A percentile compares a stretch with the other conserved stretches of the same genome.
These are phyloP conservation scores for Phasia obesa DNA, from an alignment of 2,888 invertebrate species.

Conservation along the genomic window DNA sequence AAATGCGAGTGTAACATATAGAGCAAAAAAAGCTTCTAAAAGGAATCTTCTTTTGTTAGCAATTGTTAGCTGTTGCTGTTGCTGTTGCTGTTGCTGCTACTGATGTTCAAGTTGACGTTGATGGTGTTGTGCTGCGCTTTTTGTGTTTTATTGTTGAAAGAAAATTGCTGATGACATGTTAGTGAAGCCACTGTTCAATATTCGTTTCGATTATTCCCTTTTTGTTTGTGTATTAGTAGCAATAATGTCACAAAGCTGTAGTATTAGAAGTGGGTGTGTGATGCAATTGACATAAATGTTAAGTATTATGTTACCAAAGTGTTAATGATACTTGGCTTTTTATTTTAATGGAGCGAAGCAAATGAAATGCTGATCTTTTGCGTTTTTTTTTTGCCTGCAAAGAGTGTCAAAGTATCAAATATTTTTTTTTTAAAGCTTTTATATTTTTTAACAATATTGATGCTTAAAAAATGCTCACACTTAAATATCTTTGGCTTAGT, in stretches of 20 bases:
- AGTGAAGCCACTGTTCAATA: conserved; percentile 32
- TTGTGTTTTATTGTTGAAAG: conserved; percentile 40
- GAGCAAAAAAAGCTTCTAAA: conserved; percentile 46
- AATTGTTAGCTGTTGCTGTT: conserved; percentile 42
- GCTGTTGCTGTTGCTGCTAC: conserved; percentile 1
- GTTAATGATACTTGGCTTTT: conserved; percentile 59
- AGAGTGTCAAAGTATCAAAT: conserved; percentile 54
- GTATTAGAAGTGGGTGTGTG: conserved; percentile 41
- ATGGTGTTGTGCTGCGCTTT: conserved; percentile 18
- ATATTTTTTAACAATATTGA: background rate
- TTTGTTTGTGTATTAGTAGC: conserved; percentile 29
- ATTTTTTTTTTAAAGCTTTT: background rate
- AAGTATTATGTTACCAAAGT: conserved; percentile 66
- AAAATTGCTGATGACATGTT: conserved; percentile 65
- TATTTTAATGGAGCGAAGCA: background rate
- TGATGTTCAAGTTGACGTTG: conserved; percentile 3
- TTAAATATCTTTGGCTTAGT: no score
- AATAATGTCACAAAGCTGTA: conserved; percentile 34
- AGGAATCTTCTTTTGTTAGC: conserved; percentile 28
- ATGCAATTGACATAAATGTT: conserved; percentile 68
- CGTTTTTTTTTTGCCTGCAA: conserved; percentile 5
- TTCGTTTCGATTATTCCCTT: conserved; percentile 1
- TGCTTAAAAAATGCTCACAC: background rate
- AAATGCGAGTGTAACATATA: no score
- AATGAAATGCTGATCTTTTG: background rate